Conservation (phyloP, 2,113 vertebrate species). For the Ivindomyrus marchei region DNA sequence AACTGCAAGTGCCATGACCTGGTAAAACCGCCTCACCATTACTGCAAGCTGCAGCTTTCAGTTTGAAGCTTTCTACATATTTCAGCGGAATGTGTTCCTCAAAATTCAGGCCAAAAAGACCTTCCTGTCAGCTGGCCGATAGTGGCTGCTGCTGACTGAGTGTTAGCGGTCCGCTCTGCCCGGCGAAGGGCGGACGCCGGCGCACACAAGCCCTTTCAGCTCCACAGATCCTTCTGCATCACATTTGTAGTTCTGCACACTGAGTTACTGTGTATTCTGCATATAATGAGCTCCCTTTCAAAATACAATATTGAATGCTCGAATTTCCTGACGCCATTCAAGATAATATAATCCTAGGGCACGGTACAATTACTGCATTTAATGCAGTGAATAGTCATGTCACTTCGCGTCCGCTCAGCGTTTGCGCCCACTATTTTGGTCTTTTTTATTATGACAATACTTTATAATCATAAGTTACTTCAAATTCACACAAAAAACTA, state of each 20-base stretch:
- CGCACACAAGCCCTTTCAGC: neutral
- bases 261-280: neutral
- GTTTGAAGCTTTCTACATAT: neutral
- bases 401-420: neutral
- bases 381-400: neutral
- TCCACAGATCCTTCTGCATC: neutral
- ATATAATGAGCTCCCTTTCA: slow-evolving; percentile 1
- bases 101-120: neutral
- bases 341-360: neutral
- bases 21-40: neutral
- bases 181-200: neutral
- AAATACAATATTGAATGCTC: neutral
- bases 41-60: neutral
- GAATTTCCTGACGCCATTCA: slow-evolving; percentile 5
- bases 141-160: neutral
- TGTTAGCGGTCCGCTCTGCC: neutral
- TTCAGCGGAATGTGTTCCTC: neutral
- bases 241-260: neutral
- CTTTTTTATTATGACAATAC: neutral
- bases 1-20: neutral
- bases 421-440: neutral
- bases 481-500: neutral
- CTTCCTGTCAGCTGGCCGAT: neutral
- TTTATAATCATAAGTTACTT: neutral
- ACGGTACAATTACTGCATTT: slow-evolving; percentile 8